Base-by-base conservation (phyloP, 2,113 vertebrate genomes). In the Tragelaphus scriptus region DNA sequence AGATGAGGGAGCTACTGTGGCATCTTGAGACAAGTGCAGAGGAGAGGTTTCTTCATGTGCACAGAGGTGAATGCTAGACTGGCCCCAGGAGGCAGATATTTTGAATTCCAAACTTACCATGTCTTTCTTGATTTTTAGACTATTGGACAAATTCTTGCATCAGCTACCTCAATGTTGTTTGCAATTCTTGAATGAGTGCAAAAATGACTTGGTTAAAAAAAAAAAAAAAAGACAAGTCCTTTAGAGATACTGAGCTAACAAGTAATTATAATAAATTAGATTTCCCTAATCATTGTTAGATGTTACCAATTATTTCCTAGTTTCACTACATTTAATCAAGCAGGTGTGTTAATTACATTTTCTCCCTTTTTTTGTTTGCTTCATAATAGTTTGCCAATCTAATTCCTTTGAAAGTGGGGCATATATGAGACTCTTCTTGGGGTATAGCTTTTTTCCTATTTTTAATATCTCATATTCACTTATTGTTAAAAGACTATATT, bases 241-340 rank as follows among this genome's bases (percentile, higher is more conserved):
- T 71, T 79, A 93, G 84, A 75, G 26, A 88, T 59, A 55, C 12
- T 26, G 32, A 94, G 13, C 49, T 88, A 53, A 75, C 30, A 71
- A 44, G 68, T 71, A 36, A 71, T 93, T 40, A 9, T 19, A 59
- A 92, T 36, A 61, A 63, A 90, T 82, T 80, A 36, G 12, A 84
- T 90, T 95, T 95, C n/a, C 71, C 40, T 75, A 92, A 84, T 93
- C 12, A 71, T 91, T 93, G 86, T 92, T 44, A 89, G 16, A 89
- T 93, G 84, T 88, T 32, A 91, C 32, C 28, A 61, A 3, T 53
- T 19, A 80, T 79, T 93, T 88, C 56, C 55, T 44, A 86, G 85
- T 36, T 28, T 88, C 16, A 51, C 16, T 21, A 65, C 4, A 15
- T 84, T 91, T 85, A 85, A 91, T 89, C 68, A 95, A 40, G 13